phyloP scores from a whole-genome alignment of 2,113 vertebrate species.

The Blennius ocellaris region DNA sequence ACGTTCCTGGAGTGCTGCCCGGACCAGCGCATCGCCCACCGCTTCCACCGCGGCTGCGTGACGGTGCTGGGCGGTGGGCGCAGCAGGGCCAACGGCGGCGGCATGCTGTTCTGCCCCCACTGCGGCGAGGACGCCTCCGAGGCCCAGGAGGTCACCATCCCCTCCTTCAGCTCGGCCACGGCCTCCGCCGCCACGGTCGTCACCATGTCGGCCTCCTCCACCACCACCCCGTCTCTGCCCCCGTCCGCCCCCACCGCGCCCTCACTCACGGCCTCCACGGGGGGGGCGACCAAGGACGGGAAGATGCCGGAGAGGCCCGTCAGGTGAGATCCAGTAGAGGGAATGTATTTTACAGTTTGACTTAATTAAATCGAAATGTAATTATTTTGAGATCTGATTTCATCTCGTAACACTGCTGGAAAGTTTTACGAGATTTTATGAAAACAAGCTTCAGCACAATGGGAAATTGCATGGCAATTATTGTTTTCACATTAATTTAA shows the following conservation, averaged over 20 bases:
- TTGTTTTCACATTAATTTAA: too few relatives aligned
- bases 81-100: conserved; percentile 74
- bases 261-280: conserved; percentile 67
- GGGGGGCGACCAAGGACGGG: conserved; percentile 63
- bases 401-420: too few relatives aligned
- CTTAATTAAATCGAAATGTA: too few relatives aligned
- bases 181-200: conserved; percentile 81
- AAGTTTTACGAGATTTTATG: too few relatives aligned
- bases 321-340: conserved; percentile 75
- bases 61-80: conserved; percentile 86
- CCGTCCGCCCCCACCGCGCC: conserved; percentile 50
- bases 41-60: conserved; percentile 92
- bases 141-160: conserved; percentile 91
- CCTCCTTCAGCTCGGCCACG: conserved; percentile 79
- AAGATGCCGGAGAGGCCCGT: conserved; percentile 80
- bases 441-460: too few relatives aligned
- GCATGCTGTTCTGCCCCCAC: conserved; percentile 93
- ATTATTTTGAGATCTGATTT: too few relatives aligned
- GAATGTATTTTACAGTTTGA: too few relatives aligned
- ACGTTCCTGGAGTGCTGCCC: conserved; percentile 94
- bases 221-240: conserved; percentile 74
- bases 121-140: conserved; percentile 93
- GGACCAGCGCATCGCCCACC: conserved; percentile 90
- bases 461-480: too few relatives aligned
- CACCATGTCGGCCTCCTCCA: conserved; percentile 85